Evolutionary conservation across 1,140 invertebrate species (phyloP).

Genomic region (Panagrolaimus sp.): DNA sequence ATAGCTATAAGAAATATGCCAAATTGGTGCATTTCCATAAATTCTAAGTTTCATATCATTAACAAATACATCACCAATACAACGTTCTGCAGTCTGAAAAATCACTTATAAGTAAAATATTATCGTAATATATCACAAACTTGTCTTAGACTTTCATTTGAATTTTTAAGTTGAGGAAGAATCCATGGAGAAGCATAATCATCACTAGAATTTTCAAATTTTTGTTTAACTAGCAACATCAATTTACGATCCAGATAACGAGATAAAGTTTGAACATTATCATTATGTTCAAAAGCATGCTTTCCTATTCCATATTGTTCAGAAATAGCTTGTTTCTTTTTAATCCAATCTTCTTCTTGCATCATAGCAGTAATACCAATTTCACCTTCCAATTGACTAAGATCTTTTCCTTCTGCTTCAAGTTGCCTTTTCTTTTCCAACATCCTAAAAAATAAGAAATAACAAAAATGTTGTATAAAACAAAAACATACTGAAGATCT

Average conservation of each 20-base stretch:
- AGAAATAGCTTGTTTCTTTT: not conserved
- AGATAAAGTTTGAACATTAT: not conserved
- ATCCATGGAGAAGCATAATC: constrained; percentile 12
- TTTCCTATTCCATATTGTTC: not conserved
- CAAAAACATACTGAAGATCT: not conserved
- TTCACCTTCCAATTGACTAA: constrained; percentile 5
- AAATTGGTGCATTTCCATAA: constrained; percentile 13
- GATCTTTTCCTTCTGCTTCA: constrained; percentile 12
- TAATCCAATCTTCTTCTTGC: constrained; percentile 15
- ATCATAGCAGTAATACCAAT: constrained; percentile 12
- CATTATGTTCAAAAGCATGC: not conserved
- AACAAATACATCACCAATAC: not conserved
- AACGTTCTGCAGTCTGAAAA: constrained; percentile 3
- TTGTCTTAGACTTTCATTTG: not conserved
- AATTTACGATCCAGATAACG: constrained; percentile 1
- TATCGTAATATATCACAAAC: not conserved
- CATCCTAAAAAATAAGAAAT: not conserved
- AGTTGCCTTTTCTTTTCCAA: not conserved
- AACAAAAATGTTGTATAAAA: not conserved
- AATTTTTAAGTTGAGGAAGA: constrained; percentile 1
- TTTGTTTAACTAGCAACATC: not conserved
- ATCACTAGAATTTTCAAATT: not conserved
- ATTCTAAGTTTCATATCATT: not conserved
- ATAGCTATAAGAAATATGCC: constrained; percentile 3
- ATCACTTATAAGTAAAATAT: not conserved